Percentiles rank a stretch among this genome's conserved stretches.
These are phyloP conservation scores for Pammene aurita DNA, from an alignment of 2,888 invertebrate species.

Conservation along the genomic window DNA sequence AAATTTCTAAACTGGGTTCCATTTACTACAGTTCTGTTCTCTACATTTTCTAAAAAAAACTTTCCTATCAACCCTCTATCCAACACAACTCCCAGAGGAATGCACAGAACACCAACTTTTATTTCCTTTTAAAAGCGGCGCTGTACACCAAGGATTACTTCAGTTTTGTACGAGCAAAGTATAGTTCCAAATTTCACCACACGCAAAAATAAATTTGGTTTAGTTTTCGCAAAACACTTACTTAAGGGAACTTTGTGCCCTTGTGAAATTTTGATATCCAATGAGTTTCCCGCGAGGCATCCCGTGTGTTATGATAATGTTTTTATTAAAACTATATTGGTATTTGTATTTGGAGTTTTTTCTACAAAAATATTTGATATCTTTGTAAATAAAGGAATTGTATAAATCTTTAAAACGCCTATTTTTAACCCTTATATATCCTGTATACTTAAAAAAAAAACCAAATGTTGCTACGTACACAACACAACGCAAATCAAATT, in stretches of 20 bases:
- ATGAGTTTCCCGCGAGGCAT: slow-evolving; percentile 8
- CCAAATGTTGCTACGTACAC: too few species aligned
- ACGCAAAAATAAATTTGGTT: slow-evolving; percentile 17
- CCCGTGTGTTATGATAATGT: slow-evolving; percentile 27
- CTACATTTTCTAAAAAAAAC: slow-evolving; percentile 25
- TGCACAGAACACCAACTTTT: slow-evolving; percentile 8
- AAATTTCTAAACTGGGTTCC: slow-evolving; percentile 1
- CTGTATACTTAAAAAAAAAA: too few species aligned
- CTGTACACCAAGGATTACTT: background rate
- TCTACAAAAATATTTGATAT: background rate
- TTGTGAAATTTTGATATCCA: slow-evolving; percentile 39
- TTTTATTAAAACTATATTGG: slow-evolving; percentile 19
- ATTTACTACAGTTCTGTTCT: background rate
- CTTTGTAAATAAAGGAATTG: too few species aligned
- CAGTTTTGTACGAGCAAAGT: background rate
- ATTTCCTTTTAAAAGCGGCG: background rate
- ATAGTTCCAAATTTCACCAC: slow-evolving; percentile 2
- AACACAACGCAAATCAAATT: too few species aligned
- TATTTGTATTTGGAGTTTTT: background rate
- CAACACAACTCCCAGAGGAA: slow-evolving; percentile 30
- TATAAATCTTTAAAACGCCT: too few species aligned
- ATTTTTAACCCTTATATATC: too few species aligned
- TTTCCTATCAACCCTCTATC: slow-evolving; percentile 31
- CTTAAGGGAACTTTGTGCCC: slow-evolving; percentile 32
- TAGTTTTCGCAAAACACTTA: slow-evolving; percentile 36